These are phyloP conservation scores for Formica aserva DNA, from an alignment of 2,888 invertebrate species.

Conservation along the genomic window DNA sequence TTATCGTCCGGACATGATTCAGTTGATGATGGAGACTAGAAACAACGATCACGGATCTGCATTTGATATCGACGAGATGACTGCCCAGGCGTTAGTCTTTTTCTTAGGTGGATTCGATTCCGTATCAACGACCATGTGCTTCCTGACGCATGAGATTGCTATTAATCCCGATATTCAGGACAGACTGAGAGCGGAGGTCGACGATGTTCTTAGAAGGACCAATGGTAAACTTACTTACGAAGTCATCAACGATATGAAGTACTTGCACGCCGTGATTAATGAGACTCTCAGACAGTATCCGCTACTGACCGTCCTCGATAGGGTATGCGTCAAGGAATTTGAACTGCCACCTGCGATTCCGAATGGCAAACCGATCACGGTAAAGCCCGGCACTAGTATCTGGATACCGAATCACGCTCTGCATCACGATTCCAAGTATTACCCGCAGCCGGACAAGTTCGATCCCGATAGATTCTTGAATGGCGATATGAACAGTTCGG, in stretches of 20 bases:
- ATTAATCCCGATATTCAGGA: constrained; percentile 85
- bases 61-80: constrained; percentile 81
- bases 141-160: constrained; percentile 73
- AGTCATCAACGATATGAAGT: constrained; percentile 85
- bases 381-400: constrained; percentile 79
- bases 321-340: constrained; percentile 78
- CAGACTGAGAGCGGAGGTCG: constrained; percentile 83
- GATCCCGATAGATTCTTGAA: constrained; percentile 84
- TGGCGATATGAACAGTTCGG: constrained; percentile 46
- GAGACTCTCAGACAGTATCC: constrained; percentile 79
- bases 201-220: constrained; percentile 72
- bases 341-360: constrained; percentile 77
- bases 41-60: constrained; percentile 58
- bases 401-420: constrained; percentile 78
- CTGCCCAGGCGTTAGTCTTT: constrained; percentile 84
- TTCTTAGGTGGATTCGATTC: constrained; percentile 80
- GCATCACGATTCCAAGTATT: constrained; percentile 82
- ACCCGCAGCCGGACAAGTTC: constrained; percentile 82
- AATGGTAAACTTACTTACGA: constrained; percentile 81
- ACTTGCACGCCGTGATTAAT: constrained; percentile 87
- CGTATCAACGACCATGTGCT: constrained; percentile 73
- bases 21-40: constrained; percentile 86
- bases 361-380: constrained; percentile 72
- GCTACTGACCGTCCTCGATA: constrained; percentile 74
- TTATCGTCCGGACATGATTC: constrained; percentile 88